These are phyloP conservation scores for Drosophila repletoides DNA, from an alignment of 1,140 invertebrate species.

Conservation along the genomic window DNA sequence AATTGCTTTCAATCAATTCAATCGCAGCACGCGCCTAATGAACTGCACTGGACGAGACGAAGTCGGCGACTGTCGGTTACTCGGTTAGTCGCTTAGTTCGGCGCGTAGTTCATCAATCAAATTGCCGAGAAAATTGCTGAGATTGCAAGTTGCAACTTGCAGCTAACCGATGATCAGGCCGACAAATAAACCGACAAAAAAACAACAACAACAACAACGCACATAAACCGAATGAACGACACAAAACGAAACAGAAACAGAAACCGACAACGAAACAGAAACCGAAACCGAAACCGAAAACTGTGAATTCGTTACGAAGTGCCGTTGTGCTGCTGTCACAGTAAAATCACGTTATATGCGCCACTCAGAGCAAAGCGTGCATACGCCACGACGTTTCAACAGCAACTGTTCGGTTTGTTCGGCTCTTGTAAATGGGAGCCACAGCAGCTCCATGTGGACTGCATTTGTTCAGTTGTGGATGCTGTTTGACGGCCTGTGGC, in stretches of 20 bases:
- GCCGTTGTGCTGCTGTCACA: not conserved
- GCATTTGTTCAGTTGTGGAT: constrained; percentile 42
- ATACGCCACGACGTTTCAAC: constrained; percentile 57
- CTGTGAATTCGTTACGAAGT: constrained; percentile 1
- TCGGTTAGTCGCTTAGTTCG: not conserved
- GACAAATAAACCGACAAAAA: constrained; percentile 37
- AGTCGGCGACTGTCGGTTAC: constrained; percentile 48
- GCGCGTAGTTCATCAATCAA: constrained; percentile 64
- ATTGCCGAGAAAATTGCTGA: constrained; percentile 48
- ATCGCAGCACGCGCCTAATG: constrained; percentile 5
- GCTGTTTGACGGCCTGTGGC: constrained; percentile 17
- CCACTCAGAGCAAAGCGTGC: constrained; percentile 52
- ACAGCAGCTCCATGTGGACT: constrained; percentile 50
- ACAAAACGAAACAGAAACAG: constrained; percentile 11
- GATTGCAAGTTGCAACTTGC: no score
- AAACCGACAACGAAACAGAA: constrained; percentile 8
- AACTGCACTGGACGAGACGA: constrained; percentile 63
- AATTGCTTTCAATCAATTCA: no score
- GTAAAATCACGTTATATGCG: constrained; percentile 17
- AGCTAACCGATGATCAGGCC: constrained; percentile 46
- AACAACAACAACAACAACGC: no score
- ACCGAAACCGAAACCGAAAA: constrained; percentile 22
- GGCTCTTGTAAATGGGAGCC: constrained; percentile 48
- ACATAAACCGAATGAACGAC: no score
- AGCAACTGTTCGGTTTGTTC: constrained; percentile 51